Conservation (phyloP, 2,113 vertebrate species). For the Chlorocebus sabaeus region DNA sequence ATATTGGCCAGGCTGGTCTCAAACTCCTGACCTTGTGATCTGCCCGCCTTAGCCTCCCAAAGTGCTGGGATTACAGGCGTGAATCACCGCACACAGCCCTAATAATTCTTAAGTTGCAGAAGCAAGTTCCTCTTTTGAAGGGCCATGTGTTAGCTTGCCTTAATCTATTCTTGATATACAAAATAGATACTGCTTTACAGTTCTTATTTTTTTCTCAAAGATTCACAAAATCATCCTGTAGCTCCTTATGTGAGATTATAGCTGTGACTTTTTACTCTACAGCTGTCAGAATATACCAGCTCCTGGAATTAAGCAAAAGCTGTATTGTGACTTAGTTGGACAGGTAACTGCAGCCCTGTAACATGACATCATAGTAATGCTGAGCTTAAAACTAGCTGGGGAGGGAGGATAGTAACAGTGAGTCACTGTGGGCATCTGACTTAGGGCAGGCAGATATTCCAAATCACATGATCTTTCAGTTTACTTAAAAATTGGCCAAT, state of each 20-base stretch:
- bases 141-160: not conserved
- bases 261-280: not conserved
- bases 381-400: not conserved
- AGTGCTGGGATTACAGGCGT: too few relatives aligned
- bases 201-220: constrained; percentile 16
- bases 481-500: not conserved
- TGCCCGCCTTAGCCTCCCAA: too few relatives aligned
- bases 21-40: too few relatives aligned
- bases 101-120: not conserved
- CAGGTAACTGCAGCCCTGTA: not conserved
- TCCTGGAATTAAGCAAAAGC: not conserved
- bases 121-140: not conserved
- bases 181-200: not conserved
- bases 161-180: not conserved
- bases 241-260: not conserved
- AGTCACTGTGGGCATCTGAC: not conserved
- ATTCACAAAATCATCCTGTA: not conserved
- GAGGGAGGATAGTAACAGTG: not conserved
- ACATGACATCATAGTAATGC: not conserved
- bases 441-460: not conserved
- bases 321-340: not conserved
- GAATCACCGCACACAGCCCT: not conserved
- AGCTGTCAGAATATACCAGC: not conserved
- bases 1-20: too few relatives aligned
- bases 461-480: not conserved